These are phyloP conservation scores for Dreissena rostriformis DNA, from an alignment of 1,140 invertebrate species.

Conservation along the genomic window DNA sequence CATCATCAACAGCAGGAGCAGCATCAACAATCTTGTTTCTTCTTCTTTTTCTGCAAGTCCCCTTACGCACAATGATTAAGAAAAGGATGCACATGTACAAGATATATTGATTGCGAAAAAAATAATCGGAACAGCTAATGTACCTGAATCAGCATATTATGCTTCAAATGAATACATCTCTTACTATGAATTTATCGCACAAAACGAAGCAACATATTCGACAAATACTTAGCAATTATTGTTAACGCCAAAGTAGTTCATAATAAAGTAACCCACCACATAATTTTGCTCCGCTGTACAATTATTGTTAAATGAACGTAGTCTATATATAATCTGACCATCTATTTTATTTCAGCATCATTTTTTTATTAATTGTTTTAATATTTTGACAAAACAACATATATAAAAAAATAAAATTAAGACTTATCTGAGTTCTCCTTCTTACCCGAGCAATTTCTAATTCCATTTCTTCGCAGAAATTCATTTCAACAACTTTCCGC, in stretches of 20 bases:
- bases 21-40: neutral
- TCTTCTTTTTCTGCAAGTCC: too few species aligned
- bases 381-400: too few species aligned
- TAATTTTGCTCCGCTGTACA: neutral
- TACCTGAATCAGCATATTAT: too few species aligned
- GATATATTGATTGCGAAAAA: too few species aligned
- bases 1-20: neutral
- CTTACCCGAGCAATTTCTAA: neutral
- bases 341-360: neutral
- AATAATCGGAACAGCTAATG: too few species aligned
- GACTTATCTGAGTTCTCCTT: too few species aligned
- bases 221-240: neutral
- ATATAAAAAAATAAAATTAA: too few species aligned
- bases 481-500: neutral
- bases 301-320: neutral
- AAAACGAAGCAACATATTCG: too few species aligned
- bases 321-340: neutral
- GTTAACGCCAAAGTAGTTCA: neutral
- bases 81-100: neutral
- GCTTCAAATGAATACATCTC: neutral
- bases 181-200: too few species aligned
- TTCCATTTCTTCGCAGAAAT: constrained; percentile 27
- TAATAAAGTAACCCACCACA: neutral
- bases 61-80: neutral
- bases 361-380: too few species aligned